These are phyloP conservation scores for Torymus tubicola DNA, from an alignment of 2,888 invertebrate species.

Conservation along the genomic window DNA sequence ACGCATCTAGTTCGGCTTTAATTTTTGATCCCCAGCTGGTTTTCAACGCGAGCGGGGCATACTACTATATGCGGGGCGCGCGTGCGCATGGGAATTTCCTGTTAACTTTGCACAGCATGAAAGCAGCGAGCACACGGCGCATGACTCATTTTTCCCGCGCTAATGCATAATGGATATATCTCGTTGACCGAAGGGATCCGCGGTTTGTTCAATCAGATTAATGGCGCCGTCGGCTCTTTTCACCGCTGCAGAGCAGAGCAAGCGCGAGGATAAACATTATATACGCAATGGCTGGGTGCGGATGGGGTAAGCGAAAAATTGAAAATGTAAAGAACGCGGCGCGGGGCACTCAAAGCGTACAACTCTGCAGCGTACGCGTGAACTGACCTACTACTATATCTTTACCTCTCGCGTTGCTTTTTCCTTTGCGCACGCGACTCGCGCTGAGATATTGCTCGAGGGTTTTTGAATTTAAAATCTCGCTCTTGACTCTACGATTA, in stretches of 20 bases:
- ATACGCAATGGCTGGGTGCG: neutral
- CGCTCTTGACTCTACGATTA: too few species aligned
- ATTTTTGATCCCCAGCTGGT: slow-evolving; percentile 22
- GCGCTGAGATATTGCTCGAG: too few species aligned
- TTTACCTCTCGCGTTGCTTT: too few species aligned
- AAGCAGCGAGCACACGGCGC: neutral
- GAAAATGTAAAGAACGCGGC: slow-evolving; percentile 7
- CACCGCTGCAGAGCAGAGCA: too few species aligned
- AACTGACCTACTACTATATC: neutral
- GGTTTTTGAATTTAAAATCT: too few species aligned
- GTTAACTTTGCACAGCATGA: slow-evolving; percentile 1
- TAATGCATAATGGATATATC: slow-evolving; percentile 66
- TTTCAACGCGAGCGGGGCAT: neutral
- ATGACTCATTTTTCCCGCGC: slow-evolving; percentile 14
- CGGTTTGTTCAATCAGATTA: slow-evolving; percentile 66
- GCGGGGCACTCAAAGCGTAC: too few species aligned
- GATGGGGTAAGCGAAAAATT: neutral
- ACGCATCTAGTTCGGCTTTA: neutral
- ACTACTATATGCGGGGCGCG: too few species aligned
- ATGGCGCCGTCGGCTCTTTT: slow-evolving; percentile 63
- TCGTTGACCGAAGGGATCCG: slow-evolving; percentile 59
- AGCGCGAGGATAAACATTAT: slow-evolving; percentile 3
- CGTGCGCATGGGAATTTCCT: neutral
- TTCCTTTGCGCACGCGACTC: too few species aligned
- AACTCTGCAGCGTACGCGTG: neutral